Percentiles rank a stretch among this genome's conserved stretches.
Conservation (phyloP, 2,113 vertebrate species). For the Tachuris rubrigastra region DNA sequence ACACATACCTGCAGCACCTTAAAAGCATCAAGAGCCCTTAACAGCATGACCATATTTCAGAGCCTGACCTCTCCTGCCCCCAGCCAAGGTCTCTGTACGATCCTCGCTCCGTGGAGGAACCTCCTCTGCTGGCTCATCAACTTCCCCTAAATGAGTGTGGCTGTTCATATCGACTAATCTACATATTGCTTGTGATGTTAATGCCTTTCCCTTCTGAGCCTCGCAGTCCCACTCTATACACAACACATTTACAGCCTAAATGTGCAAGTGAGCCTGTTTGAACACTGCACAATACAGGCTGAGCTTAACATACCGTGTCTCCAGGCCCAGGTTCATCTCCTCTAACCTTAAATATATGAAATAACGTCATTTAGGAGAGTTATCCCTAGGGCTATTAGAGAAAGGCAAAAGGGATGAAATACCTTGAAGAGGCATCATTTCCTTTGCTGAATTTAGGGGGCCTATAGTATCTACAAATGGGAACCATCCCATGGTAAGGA, state of each 20-base stretch:
- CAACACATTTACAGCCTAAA: neutral
- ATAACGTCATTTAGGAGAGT: neutral
- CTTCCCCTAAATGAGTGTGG: neutral
- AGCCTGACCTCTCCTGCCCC: neutral
- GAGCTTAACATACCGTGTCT: neutral
- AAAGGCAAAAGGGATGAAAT: neutral
- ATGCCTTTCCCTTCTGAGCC: neutral
- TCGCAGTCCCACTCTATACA: fast-evolving
- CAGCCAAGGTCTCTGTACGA: neutral
- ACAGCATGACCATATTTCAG: neutral
- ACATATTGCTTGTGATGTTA: neutral
- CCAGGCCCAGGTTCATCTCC: neutral
- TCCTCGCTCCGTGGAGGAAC: neutral
- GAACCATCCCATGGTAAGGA: neutral
- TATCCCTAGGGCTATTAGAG: neutral
- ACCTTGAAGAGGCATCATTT: neutral
- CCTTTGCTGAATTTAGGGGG: neutral
- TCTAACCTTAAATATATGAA: neutral
- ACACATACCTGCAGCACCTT: neutral
- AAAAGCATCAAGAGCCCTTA: neutral
- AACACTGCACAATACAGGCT: fast-evolving
- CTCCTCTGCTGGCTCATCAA: constrained; percentile 28
- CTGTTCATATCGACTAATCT: constrained; percentile 16
- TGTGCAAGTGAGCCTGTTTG: neutral
- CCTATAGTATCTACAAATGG: neutral